Evolutionary conservation across 2,113 vertebrate genomes (phyloP), one percentile per base, ranked within the genome.

Genomic region (Pantherophis guttatus): DNA sequence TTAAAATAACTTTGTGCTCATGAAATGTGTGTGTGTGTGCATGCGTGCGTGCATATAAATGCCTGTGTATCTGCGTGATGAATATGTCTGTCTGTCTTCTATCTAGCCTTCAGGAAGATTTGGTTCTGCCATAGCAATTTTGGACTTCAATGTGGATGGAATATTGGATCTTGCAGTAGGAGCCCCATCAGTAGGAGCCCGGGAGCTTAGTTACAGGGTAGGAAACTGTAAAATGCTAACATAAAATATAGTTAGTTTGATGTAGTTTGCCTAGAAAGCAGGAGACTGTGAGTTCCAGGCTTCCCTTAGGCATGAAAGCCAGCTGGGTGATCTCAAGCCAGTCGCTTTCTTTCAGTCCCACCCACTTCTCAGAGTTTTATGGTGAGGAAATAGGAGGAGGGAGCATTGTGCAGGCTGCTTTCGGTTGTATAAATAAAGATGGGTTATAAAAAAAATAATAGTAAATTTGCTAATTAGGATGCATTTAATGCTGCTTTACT

Each of bases 141-240:
- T 98, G 94, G 98, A 98, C 89, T 98, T 98, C 54, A 98, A 98
- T 94, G 54, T 92, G 53, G 98, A 98, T 1, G 98, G 98, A 0
- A 26, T 96, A 15, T 96, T 94, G 59, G 98, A 98, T 95, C 91
- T 98, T 92, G 98, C 97, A 0, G 85, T 98, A 90, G 98, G 98
- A 29, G 98, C 98, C 1, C 97, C 98, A 55, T 98, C 98, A 0
- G 97, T 97, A 94, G 98, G 98, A 94, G 97, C 98, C 0, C 95
- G 96, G 89, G 94, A 97, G 93, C 98, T 98, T 62, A 96, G 92
- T 9, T 98, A 98, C 88, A 97, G 89, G 85, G 98, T 98, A 96
- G 97, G 97, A 12, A 21, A 81, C 48, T 39, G 89, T 58, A 0
- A 5, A 89, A 39, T 88, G n/a, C 7, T 23, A 58, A 5, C 59